Base-by-base conservation (phyloP, 2,888 invertebrate species). In the Perizoma affinitatum region DNA sequence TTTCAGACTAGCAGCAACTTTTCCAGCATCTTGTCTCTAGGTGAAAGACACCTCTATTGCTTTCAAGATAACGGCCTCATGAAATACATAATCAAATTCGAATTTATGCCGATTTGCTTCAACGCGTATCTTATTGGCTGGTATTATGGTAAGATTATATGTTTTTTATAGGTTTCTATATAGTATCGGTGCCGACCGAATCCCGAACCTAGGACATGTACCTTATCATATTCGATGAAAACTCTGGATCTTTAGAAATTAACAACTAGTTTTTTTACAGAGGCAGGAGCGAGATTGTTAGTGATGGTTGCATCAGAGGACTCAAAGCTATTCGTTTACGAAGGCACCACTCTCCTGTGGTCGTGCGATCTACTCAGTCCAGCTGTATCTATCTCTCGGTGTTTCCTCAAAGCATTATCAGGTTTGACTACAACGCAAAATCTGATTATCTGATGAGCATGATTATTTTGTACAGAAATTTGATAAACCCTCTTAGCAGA, bases 341-440 rank as follows among this genome's bases (percentile, higher is more conserved):
- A 98, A 80, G 95, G 96, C 66, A 95, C 96, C 10, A 95, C 95
- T 8, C 89, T 99, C 47, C 94, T 96, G 74, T 99, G 99, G 99
- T 96, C 97, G 1, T 97, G 98, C 35, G 97, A 97, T 81, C 90
- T 98, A 59, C 92, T 96, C 36, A 94, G 95, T 70, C 86, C 94
- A 10, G 97, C 98, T 0, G 94, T 97, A 52, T 94, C 95, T 43
- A 90, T 98, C 65, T 90, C 93, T 52, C 93, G 97, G 69, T 96
- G 96, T 57, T 95, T 95, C 82, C 93, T 97, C 45, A 94, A 94
- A 87, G 94, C 93, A 44, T 82, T 97, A 22, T 93, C 95, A n/a
- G 22, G 22, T 22, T 22, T 22, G 22, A 22, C 22, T 22, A 22
- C 22, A 2, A 22, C 1, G 22, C 22, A 22, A 22, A 22, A 22